Base-by-base conservation (phyloP, 2,797 vertebrate genomes). In the Parauchenoglanis ngamensis region DNA sequence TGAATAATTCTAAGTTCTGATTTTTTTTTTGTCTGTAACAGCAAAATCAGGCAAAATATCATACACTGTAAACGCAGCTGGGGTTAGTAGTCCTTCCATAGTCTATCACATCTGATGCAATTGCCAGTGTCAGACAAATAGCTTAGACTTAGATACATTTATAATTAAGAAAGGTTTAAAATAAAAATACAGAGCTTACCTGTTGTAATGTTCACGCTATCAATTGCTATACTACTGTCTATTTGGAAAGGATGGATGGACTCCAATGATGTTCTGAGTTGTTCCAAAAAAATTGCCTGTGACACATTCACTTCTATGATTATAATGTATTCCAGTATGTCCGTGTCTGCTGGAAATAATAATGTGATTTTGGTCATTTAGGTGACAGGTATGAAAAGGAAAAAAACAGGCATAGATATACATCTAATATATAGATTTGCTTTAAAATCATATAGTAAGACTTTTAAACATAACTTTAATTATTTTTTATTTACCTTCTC, bases 231-330 rank as follows among this genome's bases (percentile, higher is more conserved):
- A 25, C 0, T 59, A 35, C 84, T 70, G 52, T 84, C 63, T 25
- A 87, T 7, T 49, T 79, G 31, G 10, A 56, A 13, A 44, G 72
- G 11, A n/a, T 2, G 83, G 1, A 85, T 52, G 3, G 85, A 77
- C 7, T 91, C 88, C 65, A 93, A 13, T 6, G 68, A 7, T 0
- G 85, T 85, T 70, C 17, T 81, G 57, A 94, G 65, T 44, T 70
- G 54, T 46, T 91, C 73, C 35, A 92, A 72, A 11, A 87, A 82
- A 85, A 84, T 52, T 4, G 61, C 11, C 57, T 92, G 86, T 1
- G 89, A 85, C n/a, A 86, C 12, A 3, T 52, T 87, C 40, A 94
- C 17, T 10, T 87, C 84, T 65, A 79, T 57, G 87, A 92, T 17
- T 5, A 92, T 0, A 25, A 80, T 83, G 25, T 87, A 91, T 3